phyloP scores from a whole-genome alignment of 2,888 invertebrate genomes.

The Thysanoteuthis rhombus region DNA sequence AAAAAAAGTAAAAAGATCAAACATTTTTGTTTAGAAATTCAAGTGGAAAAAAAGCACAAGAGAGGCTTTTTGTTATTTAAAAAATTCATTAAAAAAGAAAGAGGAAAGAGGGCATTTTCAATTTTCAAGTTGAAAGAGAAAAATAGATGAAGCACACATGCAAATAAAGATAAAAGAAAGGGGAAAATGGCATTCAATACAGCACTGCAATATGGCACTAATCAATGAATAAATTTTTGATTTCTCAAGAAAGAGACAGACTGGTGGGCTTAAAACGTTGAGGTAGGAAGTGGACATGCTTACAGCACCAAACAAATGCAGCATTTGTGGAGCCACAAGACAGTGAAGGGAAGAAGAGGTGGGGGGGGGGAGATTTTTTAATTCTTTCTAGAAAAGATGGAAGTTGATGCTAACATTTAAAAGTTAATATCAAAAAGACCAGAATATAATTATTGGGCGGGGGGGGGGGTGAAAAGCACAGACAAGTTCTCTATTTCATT shows the following conservation, averaged over 20 bases:
- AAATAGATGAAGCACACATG: background rate
- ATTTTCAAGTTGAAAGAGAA: background rate
- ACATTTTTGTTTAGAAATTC: background rate
- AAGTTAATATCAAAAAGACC: no score
- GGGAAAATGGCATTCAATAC: background rate
- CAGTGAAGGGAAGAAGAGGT: no score
- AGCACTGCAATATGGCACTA: slow-evolving; percentile 12
- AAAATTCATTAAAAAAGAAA: background rate
- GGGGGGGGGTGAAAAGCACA: no score
- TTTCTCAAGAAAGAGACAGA: background rate
- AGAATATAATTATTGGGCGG: no score
- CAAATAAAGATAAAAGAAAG: background rate
- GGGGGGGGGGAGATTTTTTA: no score
- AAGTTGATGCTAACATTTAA: no score
- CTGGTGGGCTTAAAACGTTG: no score
- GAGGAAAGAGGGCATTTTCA: background rate
- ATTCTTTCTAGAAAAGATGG: no score
- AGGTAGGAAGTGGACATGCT: no score
- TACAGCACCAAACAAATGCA: no score
- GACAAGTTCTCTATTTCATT: no score
- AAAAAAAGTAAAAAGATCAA: background rate
- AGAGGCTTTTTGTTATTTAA: background rate
- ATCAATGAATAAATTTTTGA: background rate
- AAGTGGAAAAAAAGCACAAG: background rate
- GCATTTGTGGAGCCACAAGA: no score